Evolutionary conservation across 2,113 vertebrate genomes (phyloP), one percentile per base, ranked within the genome.

Genomic region (Leptocoma aspasia): DNA sequence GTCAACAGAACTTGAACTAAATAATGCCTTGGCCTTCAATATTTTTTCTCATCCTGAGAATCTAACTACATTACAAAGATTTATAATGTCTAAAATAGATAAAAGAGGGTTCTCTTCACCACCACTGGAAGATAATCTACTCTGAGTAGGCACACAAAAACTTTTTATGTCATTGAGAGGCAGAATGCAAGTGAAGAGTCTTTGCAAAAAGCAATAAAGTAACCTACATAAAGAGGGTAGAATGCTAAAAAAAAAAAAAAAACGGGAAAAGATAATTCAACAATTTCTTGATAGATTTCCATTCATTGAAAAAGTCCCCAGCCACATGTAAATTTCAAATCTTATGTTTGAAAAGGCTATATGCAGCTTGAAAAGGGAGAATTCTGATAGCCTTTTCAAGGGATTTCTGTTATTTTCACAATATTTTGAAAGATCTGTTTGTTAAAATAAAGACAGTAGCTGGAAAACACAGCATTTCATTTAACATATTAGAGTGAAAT

Each of bases 21-120:
- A 85, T 93, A 79, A 91, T 61, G 45, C 66, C 75, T 86, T 93
- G 63, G 60, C 61, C 69, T 95, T 96, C 16, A 0, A 27, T 76
- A 82, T 45, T 80, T 81, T 82, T 82, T 83, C 83, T 93, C 53
- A 75, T 93, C 76, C 80, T 4, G 4, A 77, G 61, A 88, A 85
- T 71, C 64, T 92, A 93, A 86, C 75, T 65, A 92, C 35, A 50
- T 94, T 76, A 69, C 42, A 66, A 79, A 76, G 75, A 95, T 95
- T 95, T 80, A 92, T 52, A 88, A 35, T 47, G 56, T 59, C 68
- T 96, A 73, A 86, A 88, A 80, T 66, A 85, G 72, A 37, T 63
- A 81, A 87, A 83, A 78, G 0, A 88, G 35, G 4, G 10, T 31
- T 85, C 47, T 73, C 54, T 77, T 93, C 75, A 86, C 39, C 39